Base-by-base conservation (phyloP, 1,140 invertebrate species). In the Carposina sasakii region DNA sequence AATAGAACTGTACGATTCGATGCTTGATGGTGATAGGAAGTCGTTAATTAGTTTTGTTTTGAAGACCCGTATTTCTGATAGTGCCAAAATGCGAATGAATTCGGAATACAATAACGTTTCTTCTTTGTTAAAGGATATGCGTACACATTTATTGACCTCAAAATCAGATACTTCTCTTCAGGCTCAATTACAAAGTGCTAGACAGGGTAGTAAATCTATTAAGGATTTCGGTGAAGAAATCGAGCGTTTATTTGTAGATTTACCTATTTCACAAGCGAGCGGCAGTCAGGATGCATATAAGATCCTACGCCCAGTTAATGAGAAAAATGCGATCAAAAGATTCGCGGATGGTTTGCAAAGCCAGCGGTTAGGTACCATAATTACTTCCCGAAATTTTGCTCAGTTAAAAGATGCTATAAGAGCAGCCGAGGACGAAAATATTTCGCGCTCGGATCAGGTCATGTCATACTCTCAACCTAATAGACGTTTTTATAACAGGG, bases 101-200 rank as follows among this genome's bases (percentile, higher is more conserved):
- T n/a, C n/a, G 17, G 4, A 26, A 12, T 44, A 44, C 16, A 5
- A 4, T n/a, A 4, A 10, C 12, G 26, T 19, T 3, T 9, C 17
- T 2, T 4, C 3, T 3, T 19, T 44, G 6, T 12, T 44, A n/a
- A 30, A 1, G 6, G 42, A 44, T 19, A 28, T 44, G 17, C 31
- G 33, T 31, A 31, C 1, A 21, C 13, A 31, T 19, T 33, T 44
- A 16, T 23, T 44, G 2, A 31, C 41, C 3, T 10, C 10, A 44
- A 44, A 44, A 22, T 44, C 42, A 17, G 22, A 19, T 20, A 44
- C 41, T 43, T 2, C 41, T 12, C 12, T 43, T 20, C 42, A 31
- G 17, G 33, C 24, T 12, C n/a, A 44, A 19, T 33, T 44, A n/a
- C 17, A 20, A 2, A 15, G 33, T 13, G 2, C 2, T 1, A 44